Conservation (phyloP, 1,140 invertebrate species). For the Nasonia longicornis region DNA sequence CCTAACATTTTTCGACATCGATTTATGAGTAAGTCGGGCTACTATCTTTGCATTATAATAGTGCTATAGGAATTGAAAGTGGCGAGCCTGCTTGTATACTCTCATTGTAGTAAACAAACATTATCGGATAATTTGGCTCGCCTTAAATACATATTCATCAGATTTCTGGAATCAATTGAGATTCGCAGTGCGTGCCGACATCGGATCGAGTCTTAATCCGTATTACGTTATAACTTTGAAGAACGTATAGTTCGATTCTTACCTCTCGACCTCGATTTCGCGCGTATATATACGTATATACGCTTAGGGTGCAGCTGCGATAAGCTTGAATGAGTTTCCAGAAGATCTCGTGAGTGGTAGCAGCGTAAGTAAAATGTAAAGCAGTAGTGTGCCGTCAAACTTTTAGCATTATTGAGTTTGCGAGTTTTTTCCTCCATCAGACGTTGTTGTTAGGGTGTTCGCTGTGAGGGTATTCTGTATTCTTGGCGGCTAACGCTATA, state of each 20-base stretch:
- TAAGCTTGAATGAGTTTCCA: slow-evolving; percentile 30
- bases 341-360: neutral
- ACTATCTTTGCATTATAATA: too few species aligned
- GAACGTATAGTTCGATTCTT: slow-evolving; percentile 2
- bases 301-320: neutral
- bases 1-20: neutral
- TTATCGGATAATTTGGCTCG: neutral
- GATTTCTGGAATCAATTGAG: neutral
- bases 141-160: too few species aligned
- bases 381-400: neutral
- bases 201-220: slow-evolving; percentile 10
- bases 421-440: neutral
- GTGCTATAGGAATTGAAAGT: too few species aligned
- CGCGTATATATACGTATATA: neutral
- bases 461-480: neutral
- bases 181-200: neutral
- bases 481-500: neutral
- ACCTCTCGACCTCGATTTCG: neutral
- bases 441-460: neutral
- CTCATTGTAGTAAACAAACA: neutral
- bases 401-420: slow-evolving; percentile 30
- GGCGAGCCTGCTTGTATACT: too few species aligned
- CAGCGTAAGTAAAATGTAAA: slow-evolving; percentile 34
- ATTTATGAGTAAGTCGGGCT: neutral
- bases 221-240: neutral